Base-by-base conservation (phyloP, 2,797 vertebrate genomes). In the Acanthurus lineatus region DNA sequence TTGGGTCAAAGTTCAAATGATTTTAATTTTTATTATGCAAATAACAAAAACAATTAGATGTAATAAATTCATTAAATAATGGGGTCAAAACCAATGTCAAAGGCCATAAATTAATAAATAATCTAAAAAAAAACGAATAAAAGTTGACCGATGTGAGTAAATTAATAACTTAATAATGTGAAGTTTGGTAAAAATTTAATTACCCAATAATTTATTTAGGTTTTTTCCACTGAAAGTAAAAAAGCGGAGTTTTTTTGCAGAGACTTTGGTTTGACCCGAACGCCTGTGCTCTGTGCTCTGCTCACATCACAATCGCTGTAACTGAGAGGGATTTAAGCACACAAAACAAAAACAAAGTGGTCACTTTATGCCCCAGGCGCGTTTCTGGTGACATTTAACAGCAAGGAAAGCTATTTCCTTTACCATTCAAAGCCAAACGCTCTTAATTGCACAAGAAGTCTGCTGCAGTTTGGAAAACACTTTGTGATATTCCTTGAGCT, bases 361-460 rank as follows among this genome's bases (percentile, higher is more conserved):
- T 92, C 85, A 93, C 94, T 91, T 93, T 88, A 79, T 90, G 94
- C 94, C 94, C 87, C 86, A 71, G 94, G 95, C 95, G 89, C 91
- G 88, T 88, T 94, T 89, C 89, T 93, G 93, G 94, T 96, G 95
- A 97, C 95, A 95, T 96, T 96, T 94, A 95, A 91, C 96, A 96
- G 96, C 95, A 90, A 95, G 92, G 93, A 93, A 94, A 97, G 94
- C 95, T 90, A 96, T 97, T 97, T 97, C 96, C 96, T 96, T 91
- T 88, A 91, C 87, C 90, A 93, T 95, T 96, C 94, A 95, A 92
- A 94, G 89, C 90, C 95, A 95, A 95, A 92, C 92, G 94, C 83
- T 92, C 93, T 94, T 96, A 97, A 97, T 97, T 97, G 94, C 91
- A 91, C 93, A 85, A 92, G 94, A 96, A 96, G 93, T 96, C 94